These are phyloP conservation scores for Macrotis lagotis DNA, from an alignment of 2,113 vertebrate genomes.

Conservation along the genomic window DNA sequence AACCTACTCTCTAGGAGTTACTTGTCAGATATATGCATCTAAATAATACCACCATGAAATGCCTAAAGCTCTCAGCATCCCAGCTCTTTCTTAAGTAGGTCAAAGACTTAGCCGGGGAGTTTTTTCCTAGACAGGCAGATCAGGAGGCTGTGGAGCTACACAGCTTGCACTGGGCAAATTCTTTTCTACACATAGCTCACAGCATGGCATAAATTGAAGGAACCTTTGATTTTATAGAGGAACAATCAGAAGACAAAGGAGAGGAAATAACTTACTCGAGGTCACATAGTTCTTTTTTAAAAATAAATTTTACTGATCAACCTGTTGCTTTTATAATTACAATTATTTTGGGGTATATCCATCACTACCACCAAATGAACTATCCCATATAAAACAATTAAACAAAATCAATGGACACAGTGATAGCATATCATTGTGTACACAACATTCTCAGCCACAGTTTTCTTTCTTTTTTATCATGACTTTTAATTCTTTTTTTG, in stretches of 20 bases:
- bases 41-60: background rate
- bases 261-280: background rate
- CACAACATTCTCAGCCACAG: background rate
- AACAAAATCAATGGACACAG: background rate
- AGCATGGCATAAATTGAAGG: background rate
- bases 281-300: background rate
- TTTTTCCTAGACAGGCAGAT: background rate
- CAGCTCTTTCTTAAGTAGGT: background rate
- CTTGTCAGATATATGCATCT: background rate
- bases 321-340: background rate
- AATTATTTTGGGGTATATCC: background rate
- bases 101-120: background rate
- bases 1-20: background rate
- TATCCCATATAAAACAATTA: background rate
- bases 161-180: background rate
- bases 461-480: background rate
- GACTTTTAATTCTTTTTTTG: background rate
- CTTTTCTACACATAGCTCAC: background rate
- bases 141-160: background rate
- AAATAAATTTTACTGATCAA: background rate
- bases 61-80: background rate
- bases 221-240: background rate
- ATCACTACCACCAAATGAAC: background rate
- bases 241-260: background rate
- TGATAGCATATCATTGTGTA: background rate